phyloP scores from a whole-genome alignment of 1,140 invertebrate species.

The Cataglyphis hispanica region DNA sequence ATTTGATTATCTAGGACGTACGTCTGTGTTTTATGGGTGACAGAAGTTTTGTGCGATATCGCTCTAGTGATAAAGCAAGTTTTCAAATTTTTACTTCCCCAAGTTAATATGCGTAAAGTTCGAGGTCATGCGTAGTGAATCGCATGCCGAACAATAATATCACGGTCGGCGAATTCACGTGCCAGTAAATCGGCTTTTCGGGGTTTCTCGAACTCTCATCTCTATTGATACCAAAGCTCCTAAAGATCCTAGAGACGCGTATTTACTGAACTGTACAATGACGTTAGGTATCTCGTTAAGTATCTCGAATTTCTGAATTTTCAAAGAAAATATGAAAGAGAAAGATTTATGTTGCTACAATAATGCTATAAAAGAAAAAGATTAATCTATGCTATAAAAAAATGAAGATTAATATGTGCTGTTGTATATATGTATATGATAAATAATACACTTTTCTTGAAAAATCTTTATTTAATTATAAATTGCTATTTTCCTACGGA shows the following conservation, averaged over 20 bases:
- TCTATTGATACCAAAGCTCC: neutral
- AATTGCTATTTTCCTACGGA: neutral
- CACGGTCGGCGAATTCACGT: constrained; percentile 26
- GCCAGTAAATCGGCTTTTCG: constrained; percentile 17
- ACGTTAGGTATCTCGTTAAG: neutral
- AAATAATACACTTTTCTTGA: neutral
- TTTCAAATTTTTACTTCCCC: constrained; percentile 17
- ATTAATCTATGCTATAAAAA: no score
- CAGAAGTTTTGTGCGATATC: neutral
- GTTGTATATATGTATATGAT: neutral
- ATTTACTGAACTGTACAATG: constrained; percentile 1
- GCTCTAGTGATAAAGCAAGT: neutral
- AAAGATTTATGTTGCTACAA: no score
- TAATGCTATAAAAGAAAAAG: no score
- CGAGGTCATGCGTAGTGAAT: constrained; percentile 23
- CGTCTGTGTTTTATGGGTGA: neutral
- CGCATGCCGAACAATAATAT: constrained; percentile 21
- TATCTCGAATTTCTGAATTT: neutral
- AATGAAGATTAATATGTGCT: neutral
- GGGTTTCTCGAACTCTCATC: neutral
- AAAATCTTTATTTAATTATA: neutral
- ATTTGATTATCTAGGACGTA: neutral
- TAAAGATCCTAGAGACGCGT: neutral
- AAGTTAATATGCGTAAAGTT: constrained; percentile 16
- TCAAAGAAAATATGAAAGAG: no score